Conservation (phyloP, 2,797 vertebrate species). For the Poliocrania exsul region DNA sequence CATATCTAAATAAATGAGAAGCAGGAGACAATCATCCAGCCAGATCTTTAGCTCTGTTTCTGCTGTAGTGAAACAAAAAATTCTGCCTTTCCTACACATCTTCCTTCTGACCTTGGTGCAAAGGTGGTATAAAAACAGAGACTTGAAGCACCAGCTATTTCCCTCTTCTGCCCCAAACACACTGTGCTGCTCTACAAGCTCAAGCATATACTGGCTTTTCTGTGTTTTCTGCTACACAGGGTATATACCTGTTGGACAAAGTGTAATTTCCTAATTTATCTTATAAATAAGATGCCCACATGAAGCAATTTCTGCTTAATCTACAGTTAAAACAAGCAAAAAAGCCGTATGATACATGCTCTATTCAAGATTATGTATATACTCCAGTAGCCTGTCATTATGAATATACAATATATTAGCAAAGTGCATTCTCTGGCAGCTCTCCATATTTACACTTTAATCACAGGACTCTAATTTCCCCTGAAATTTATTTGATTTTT, state of each 20-base stretch:
- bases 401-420: slow-evolving; percentile 35
- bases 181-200: accelerated
- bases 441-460: slow-evolving; percentile 66
- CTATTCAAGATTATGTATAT: slow-evolving; percentile 2
- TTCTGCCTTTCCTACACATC: background rate
- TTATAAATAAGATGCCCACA: background rate
- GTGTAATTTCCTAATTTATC: background rate
- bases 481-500: slow-evolving; percentile 70
- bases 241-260: background rate
- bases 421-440: slow-evolving; percentile 59
- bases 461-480: slow-evolving; percentile 58
- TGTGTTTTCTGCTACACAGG: background rate
- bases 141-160: background rate
- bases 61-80: background rate
- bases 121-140: background rate
- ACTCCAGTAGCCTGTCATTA: slow-evolving; percentile 51
- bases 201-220: accelerated
- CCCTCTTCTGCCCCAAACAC: background rate
- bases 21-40: background rate
- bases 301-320: slow-evolving; percentile 10
- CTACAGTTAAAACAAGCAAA: background rate
- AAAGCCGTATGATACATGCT: background rate
- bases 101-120: background rate
- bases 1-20: background rate
- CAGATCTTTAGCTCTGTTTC: background rate